Evolutionary conservation across 2,797 vertebrate species (phyloP).

Genomic region (Dallia pectoralis): DNA sequence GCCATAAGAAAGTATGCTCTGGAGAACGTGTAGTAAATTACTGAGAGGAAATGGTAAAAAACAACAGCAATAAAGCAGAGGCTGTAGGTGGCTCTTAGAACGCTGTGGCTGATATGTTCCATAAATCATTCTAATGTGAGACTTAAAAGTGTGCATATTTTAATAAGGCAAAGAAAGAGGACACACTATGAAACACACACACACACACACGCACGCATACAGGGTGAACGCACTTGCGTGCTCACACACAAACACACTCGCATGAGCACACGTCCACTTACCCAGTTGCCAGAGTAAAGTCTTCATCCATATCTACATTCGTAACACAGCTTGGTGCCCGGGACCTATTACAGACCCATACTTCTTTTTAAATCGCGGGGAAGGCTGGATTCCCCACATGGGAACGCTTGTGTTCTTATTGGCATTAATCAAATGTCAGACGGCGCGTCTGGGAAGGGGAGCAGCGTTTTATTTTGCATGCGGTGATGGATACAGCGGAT

Average conservation of each 20-base stretch:
- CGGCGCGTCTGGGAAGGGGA: constrained; percentile 22
- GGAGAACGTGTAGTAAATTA: constrained; percentile 69
- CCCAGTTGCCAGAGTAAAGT: constrained; percentile 7
- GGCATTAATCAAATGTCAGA: constrained; percentile 38
- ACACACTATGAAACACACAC: constrained; percentile 13
- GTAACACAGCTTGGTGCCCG: constrained; percentile 30
- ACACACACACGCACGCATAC: neutral
- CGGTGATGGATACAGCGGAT: constrained; percentile 18
- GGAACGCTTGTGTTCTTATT: constrained; percentile 29
- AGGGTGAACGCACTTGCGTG: neutral
- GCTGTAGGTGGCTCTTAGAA: constrained; percentile 68
- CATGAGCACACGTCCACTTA: constrained; percentile 27
- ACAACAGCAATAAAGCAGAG: constrained; percentile 71
- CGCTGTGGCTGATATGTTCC: constrained; percentile 52
- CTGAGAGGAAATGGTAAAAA: constrained; percentile 65
- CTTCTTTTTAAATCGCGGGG: constrained; percentile 31
- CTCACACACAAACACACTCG: neutral
- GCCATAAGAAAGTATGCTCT: constrained; percentile 57
- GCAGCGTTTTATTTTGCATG: constrained; percentile 13
- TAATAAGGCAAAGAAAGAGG: constrained; percentile 53
- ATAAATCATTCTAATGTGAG: constrained; percentile 78
- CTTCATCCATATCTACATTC: constrained; percentile 35
- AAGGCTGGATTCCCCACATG: constrained; percentile 36
- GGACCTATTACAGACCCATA: constrained; percentile 21
- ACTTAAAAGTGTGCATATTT: constrained; percentile 74